Evolutionary conservation across 2,888 invertebrate species (phyloP).

Genomic region (Cataglyphis rosenhaueri): DNA sequence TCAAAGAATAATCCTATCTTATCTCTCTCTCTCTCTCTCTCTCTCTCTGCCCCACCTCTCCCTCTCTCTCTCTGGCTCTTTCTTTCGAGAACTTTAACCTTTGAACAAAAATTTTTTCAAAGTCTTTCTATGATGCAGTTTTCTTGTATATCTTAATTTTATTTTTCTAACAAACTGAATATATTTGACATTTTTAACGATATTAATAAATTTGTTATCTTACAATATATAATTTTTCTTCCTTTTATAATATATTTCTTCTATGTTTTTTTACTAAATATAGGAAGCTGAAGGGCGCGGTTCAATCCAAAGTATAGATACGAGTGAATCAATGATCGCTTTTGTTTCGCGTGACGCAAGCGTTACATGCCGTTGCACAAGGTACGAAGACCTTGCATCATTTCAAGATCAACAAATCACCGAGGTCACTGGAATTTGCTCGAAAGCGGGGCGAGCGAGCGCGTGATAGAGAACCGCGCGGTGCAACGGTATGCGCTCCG

Average conservation of each 20-base stretch:
- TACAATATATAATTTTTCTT: not conserved
- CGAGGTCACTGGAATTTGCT: slow-evolving; percentile 35
- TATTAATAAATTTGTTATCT: not conserved
- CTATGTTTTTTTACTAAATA: not conserved
- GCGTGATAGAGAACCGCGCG: slow-evolving; percentile 14
- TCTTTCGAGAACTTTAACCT: not conserved
- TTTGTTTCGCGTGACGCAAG: not conserved
- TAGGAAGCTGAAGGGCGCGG: not conserved
- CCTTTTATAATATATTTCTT: not conserved
- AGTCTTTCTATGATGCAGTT: not conserved
- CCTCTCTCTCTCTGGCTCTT: too few species aligned
- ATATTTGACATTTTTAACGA: not conserved
- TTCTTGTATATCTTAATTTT: not conserved
- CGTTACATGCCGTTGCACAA: not conserved
- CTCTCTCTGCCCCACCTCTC: too few species aligned
- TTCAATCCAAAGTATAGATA: slow-evolving; percentile 1
- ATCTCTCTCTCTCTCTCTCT: too few species aligned
- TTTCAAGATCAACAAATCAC: slow-evolving; percentile 33
- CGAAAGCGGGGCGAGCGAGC: slow-evolving; percentile 29
- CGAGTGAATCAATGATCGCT: slow-evolving; percentile 11
- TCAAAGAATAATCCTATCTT: not conserved
- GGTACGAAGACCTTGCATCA: slow-evolving; percentile 12
- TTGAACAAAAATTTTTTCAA: not conserved
- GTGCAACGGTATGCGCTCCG: not conserved
- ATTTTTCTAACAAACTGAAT: not conserved